These are phyloP conservation scores for Cydia splendana DNA, from an alignment of 1,140 invertebrate species.

Conservation along the genomic window DNA sequence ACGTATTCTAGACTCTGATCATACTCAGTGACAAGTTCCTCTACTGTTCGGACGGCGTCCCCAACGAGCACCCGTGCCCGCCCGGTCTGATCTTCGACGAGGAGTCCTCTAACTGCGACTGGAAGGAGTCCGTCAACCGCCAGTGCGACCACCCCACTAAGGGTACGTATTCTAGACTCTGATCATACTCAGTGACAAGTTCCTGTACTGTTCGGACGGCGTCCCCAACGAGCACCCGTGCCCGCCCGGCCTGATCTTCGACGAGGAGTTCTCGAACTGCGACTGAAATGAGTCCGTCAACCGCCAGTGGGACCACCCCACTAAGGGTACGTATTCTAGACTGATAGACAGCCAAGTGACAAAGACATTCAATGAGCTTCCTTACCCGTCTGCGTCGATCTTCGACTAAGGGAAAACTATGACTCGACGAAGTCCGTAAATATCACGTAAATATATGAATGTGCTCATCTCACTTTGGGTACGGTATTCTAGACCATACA, in stretches of 20 bases:
- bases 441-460: too few species aligned
- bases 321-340: constrained; percentile 77
- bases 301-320: constrained; percentile 82
- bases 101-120: constrained; percentile 86
- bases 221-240: constrained; percentile 86
- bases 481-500: too few species aligned
- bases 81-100: constrained; percentile 91
- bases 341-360: background rate
- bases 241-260: constrained; percentile 91
- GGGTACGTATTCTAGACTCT: constrained; percentile 66
- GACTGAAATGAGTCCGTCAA: constrained; percentile 84
- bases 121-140: constrained; percentile 81
- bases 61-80: constrained; percentile 87
- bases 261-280: constrained; percentile 87
- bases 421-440: too few species aligned
- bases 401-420: too few species aligned
- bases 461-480: too few species aligned
- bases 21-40: constrained; percentile 85
- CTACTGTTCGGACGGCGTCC: constrained; percentile 88
- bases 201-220: constrained; percentile 90
- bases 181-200: constrained; percentile 81
- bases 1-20: constrained; percentile 17
- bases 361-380: too few species aligned
- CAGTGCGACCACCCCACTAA: constrained; percentile 83
- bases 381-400: too few species aligned